These are phyloP conservation scores for Crotalus helleri DNA, from an alignment of 2,113 vertebrate species.

Conservation along the genomic window DNA sequence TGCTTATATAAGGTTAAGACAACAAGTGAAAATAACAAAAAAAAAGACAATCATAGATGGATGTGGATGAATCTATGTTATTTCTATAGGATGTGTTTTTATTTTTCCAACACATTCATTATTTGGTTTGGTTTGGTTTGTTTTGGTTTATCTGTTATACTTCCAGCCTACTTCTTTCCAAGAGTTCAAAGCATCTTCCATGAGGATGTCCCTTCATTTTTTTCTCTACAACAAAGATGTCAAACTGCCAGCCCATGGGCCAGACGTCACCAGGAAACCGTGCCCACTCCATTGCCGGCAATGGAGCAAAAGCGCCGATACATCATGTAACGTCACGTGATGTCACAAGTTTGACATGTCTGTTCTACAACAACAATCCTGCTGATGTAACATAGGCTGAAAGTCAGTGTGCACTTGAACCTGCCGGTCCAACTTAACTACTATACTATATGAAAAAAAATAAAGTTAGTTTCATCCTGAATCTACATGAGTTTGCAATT, in stretches of 20 bases:
- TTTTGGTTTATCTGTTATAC: not conserved
- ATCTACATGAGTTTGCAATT: not conserved
- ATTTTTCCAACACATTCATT: not conserved
- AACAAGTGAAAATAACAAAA: not conserved
- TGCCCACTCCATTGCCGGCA: too few relatives aligned
- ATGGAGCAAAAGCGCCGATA: too few relatives aligned
- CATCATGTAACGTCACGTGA: too few relatives aligned
- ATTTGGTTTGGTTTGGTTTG: not conserved
- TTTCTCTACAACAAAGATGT: not conserved
- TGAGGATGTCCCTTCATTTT: not conserved
- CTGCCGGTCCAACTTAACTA: not conserved
- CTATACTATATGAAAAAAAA: not conserved
- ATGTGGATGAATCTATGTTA: not conserved
- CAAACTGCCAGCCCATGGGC: too few relatives aligned
- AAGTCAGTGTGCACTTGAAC: not conserved
- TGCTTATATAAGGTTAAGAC: not conserved
- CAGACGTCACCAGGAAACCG: too few relatives aligned
- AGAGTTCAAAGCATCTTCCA: not conserved
- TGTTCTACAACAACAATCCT: not conserved
- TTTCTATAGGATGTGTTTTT: not conserved
- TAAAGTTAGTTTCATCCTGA: not conserved
- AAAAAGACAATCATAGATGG: not conserved
- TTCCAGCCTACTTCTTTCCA: not conserved
- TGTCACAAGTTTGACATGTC: too few relatives aligned
- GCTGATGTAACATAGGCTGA: not conserved